These are phyloP conservation scores for Enteromius mattozi DNA, from an alignment of 2,797 vertebrate species.

Conservation along the genomic window DNA sequence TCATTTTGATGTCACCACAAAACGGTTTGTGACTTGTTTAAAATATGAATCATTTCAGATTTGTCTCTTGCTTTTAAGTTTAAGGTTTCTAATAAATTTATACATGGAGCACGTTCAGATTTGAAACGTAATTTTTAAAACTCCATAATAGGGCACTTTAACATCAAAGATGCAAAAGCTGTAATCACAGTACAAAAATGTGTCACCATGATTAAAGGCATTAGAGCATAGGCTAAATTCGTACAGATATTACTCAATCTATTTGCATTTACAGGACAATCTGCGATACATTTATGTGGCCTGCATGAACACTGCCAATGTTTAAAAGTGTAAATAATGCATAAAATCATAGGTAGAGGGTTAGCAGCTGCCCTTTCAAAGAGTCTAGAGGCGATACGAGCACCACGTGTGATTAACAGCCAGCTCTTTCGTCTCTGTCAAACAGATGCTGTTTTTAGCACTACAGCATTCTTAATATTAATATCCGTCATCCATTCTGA, in stretches of 20 bases:
- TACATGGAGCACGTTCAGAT: too few relatives aligned
- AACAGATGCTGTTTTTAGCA: conserved; percentile 58
- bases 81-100: too few relatives aligned
- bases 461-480: conserved; percentile 48
- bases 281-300: too few relatives aligned
- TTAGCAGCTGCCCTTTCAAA: background rate
- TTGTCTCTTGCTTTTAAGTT: too few relatives aligned
- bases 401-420: conserved; percentile 19
- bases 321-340: background rate
- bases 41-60: too few relatives aligned
- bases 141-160: too few relatives aligned
- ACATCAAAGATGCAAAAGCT: too few relatives aligned
- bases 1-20: too few relatives aligned
- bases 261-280: background rate
- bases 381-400: conserved; percentile 1
- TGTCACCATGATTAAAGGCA: background rate
- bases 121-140: too few relatives aligned
- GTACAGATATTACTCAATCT: background rate
- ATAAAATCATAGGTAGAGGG: background rate
- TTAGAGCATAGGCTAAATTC: background rate
- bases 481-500: conserved; percentile 48
- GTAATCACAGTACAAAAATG: background rate
- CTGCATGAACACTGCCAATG: background rate
- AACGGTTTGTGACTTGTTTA: too few relatives aligned
- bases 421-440: conserved; percentile 55